Evolutionary conservation across 1,140 invertebrate species (phyloP).

Genomic region (Drosophila equinoxialis): DNA sequence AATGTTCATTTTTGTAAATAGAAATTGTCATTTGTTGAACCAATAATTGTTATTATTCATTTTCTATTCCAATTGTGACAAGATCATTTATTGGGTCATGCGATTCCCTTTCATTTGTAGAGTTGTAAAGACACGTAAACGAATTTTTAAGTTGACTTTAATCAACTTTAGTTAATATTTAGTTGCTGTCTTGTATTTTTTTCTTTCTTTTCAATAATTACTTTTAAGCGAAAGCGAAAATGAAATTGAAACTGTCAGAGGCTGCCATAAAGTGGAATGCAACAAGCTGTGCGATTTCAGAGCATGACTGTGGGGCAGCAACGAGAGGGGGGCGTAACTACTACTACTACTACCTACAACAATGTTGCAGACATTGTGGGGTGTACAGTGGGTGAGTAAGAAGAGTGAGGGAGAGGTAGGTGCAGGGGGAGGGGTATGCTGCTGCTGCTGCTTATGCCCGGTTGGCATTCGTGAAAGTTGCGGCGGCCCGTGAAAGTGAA

Average conservation of each 20-base stretch:
- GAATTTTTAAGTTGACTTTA: background rate
- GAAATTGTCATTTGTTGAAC: too few species aligned
- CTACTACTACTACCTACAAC: background rate
- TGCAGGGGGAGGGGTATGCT: background rate
- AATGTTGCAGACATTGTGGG: background rate
- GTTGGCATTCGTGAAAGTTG: conserved; percentile 58
- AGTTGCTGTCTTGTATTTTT: background rate
- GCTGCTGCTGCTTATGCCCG: background rate
- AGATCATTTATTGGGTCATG: too few species aligned
- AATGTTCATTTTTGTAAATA: too few species aligned
- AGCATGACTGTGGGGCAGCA: background rate
- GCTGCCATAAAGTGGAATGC: conserved; percentile 31
- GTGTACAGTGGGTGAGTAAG: background rate
- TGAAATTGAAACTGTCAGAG: conserved; percentile 42
- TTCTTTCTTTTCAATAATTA: conserved; percentile 7
- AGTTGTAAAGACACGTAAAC: background rate
- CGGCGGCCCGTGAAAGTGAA: conserved; percentile 63
- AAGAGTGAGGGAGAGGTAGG: too few species aligned
- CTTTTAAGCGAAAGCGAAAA: conserved; percentile 27
- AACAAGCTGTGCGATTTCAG: conserved; percentile 9
- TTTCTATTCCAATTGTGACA: too few species aligned
- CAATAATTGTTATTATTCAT: too few species aligned
- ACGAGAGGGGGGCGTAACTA: background rate
- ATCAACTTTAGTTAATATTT: background rate
- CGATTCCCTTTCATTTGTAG: too few species aligned